A percentile compares a stretch with the other conserved stretches of the same genome.
phyloP scores from a whole-genome alignment of 2,888 invertebrate genomes.

The Orchestes rusci region DNA sequence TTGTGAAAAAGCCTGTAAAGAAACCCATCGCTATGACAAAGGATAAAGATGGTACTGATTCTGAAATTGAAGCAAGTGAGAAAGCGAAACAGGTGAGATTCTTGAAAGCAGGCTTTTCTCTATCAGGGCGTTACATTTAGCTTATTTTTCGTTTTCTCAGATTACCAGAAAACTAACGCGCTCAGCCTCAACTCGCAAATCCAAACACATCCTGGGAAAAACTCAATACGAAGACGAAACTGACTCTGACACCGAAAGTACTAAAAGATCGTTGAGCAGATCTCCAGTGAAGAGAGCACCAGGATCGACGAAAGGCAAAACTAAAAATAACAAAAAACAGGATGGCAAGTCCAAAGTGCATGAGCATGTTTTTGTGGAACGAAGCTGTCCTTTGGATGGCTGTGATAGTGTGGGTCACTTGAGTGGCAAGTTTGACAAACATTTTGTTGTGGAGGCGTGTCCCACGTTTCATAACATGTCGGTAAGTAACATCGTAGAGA shows the following conservation, averaged over 20 bases:
- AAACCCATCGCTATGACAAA: constrained; percentile 36
- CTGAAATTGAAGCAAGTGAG: constrained; percentile 34
- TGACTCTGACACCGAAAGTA: constrained; percentile 58
- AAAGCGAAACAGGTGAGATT: constrained; percentile 32
- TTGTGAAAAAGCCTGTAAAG: constrained; percentile 34
- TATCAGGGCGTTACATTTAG: not conserved
- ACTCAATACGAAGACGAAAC: constrained; percentile 52
- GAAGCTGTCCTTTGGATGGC: constrained; percentile 77
- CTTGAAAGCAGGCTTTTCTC: not conserved
- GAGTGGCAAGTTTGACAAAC: constrained; percentile 70
- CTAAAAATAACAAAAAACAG: constrained; percentile 40
- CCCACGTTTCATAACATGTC: constrained; percentile 86
- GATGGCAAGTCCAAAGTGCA: constrained; percentile 36
- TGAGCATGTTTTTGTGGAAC: constrained; percentile 45
- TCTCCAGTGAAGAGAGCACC: constrained; percentile 58
- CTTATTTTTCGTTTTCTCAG: constrained; percentile 10
- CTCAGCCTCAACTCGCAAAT: constrained; percentile 61
- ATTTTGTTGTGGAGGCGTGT: constrained; percentile 88
- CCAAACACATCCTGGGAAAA: constrained; percentile 55
- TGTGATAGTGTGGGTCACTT: constrained; percentile 87
- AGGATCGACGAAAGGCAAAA: constrained; percentile 46
- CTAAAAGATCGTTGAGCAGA: constrained; percentile 50
- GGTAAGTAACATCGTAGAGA: constrained; percentile 35
- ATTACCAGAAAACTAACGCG: constrained; percentile 61
- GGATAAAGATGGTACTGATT: constrained; percentile 35